Base-by-base conservation (phyloP, 2,797 vertebrate species). In the Streptopelia turtur region DNA sequence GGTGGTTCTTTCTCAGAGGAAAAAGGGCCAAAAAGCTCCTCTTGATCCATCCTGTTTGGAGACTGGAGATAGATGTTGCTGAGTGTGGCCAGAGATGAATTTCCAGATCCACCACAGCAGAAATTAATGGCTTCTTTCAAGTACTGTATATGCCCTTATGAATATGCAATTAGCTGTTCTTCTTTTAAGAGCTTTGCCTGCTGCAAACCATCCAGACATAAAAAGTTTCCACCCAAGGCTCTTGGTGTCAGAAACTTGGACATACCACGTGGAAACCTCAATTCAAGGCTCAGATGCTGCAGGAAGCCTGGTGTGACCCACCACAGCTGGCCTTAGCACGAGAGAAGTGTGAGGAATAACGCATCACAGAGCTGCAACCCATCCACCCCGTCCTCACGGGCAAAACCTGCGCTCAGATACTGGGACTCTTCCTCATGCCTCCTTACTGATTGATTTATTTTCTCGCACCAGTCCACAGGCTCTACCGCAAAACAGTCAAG, bases 101-200 rank as follows among this genome's bases (percentile, higher is more conserved):
- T 95, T 93, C 33, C 77, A 93, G 75, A 94, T 57, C 68, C 75
- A 83, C 70, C 57, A 72, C 33, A 79, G 71, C 4, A 92, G 89
- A 87, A 93, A 72, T 72, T 3, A 90, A 88, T 77, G 85, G 63
- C 41, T 81, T 91, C 83, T 92, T 81, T 86, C 76, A 68, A 95
- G 68, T 43, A 24, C 72, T 37, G 43, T 33, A 41, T 63, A 53
- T 78, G 72, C 57, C 69, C 55, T 59, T 66, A 80, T 50, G 70
- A 84, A 81, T 89, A 90, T 35, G 59, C 85, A 91, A 78, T 79
- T 74, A 86, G 43, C 43, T 68, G 47, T 21, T 87, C 82, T 23
- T 87, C 82, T 80, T 78, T 53, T 65, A 70, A 45, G 87, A 91
- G 77, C 53, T 70, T 76, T 64, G 39, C 87, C 68, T 90, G 52